Percentiles rank a stretch among this genome's conserved stretches.
phyloP scores from a whole-genome alignment of 2,797 vertebrate genomes.

The Sebastes dallii region DNA sequence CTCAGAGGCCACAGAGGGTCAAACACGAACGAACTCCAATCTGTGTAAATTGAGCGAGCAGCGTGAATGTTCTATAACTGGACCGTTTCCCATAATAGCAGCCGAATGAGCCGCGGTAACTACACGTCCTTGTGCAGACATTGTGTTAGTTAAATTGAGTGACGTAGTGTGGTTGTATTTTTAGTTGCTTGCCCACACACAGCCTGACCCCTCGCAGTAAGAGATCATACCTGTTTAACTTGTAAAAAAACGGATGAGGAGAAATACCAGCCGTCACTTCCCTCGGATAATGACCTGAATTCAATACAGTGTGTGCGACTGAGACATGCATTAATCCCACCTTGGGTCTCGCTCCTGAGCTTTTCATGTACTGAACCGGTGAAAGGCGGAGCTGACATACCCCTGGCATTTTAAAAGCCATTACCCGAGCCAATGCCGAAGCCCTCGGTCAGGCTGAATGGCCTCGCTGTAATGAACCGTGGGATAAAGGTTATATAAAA shows the following conservation, averaged over 20 bases:
- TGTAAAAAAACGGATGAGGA: not conserved
- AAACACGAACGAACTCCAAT: not conserved
- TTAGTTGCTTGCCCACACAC: not conserved
- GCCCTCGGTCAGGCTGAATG: not conserved
- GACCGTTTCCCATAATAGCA: not conserved
- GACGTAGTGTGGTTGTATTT: not conserved
- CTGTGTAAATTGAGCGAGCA: not conserved
- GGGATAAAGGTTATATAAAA: not conserved
- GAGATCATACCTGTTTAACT: not conserved
- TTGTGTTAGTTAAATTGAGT: not conserved
- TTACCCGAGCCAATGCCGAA: not conserved
- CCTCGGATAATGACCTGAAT: not conserved
- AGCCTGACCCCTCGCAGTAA: not conserved
- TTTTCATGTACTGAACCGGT: not conserved
- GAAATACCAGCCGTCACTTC: not conserved
- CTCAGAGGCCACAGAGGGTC: not conserved
- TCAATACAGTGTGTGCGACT: not conserved
- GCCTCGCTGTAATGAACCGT: not conserved
- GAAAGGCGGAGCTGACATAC: not conserved
- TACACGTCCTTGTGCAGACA: not conserved
- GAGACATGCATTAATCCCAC: not conserved
- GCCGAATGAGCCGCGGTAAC: not conserved
- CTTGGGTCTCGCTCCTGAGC: not conserved
- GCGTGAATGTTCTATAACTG: not conserved
- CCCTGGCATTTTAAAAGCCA: constrained; percentile 38